Conservation (phyloP, 2,797 vertebrate genomes). For the Thunnus albacares region DNA sequence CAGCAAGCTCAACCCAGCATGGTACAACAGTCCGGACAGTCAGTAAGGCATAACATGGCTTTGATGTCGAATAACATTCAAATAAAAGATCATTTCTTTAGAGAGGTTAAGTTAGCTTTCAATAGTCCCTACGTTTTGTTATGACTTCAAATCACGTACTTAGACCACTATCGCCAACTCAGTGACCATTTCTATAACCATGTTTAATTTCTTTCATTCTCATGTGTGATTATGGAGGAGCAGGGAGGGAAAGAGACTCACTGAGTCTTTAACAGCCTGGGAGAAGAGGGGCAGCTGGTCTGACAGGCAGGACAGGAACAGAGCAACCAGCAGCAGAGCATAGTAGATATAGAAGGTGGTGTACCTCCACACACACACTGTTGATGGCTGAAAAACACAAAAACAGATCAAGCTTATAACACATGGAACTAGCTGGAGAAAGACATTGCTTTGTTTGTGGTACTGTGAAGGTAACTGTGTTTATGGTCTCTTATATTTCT, state of each 20-base stretch:
- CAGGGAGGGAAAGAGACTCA: conserved; percentile 66
- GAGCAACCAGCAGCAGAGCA: conserved; percentile 86
- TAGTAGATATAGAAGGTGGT: conserved; percentile 93
- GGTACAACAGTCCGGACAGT: too few species aligned
- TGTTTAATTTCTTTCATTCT: too few species aligned
- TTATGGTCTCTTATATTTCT: not conserved
- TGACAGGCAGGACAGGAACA: conserved; percentile 90
- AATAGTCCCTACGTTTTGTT: too few species aligned
- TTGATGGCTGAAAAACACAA: conserved; percentile 67
- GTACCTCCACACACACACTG: conserved; percentile 86
- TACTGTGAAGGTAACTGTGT: not conserved
- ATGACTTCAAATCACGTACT: too few species aligned
- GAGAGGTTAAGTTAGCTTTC: too few species aligned
- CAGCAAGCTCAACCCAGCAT: too few species aligned
- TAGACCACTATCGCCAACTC: too few species aligned
- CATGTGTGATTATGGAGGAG: too few species aligned
- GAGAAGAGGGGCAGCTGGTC: conserved; percentile 93
- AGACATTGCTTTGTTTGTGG: not conserved
- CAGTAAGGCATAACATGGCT: too few species aligned
- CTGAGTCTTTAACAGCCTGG: conserved; percentile 88
- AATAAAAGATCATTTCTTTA: too few species aligned
- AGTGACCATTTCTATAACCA: too few species aligned
- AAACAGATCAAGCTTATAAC: not conserved
- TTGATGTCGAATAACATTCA: too few species aligned
- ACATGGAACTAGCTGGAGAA: not conserved